Conservation (phyloP, 2,113 vertebrate genomes). For the Gymnarchus niloticus region DNA sequence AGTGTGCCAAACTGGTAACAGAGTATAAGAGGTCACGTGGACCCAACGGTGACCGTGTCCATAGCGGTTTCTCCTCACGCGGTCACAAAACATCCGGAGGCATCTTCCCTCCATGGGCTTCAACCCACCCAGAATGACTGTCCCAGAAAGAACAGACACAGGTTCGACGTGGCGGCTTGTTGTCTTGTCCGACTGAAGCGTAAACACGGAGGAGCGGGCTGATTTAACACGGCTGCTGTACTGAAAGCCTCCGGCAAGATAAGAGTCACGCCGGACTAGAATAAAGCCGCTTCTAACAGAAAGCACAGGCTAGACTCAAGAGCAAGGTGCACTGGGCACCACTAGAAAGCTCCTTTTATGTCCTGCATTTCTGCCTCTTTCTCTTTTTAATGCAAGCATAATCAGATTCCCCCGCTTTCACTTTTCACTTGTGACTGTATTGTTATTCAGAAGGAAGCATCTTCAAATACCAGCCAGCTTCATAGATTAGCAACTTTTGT, state of each 20-base stretch:
- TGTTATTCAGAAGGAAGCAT: neutral
- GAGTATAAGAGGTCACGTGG: too few relatives aligned
- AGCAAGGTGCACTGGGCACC: too few relatives aligned
- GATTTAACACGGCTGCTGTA: too few relatives aligned
- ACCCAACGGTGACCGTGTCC: too few relatives aligned
- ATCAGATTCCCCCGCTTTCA: neutral
- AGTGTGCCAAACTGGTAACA: neutral
- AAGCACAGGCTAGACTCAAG: neutral
- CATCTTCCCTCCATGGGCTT: neutral
- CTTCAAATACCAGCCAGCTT: neutral
- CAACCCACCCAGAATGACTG: too few relatives aligned
- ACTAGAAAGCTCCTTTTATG: neutral
- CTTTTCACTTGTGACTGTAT: neutral
- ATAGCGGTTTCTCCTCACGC: too few relatives aligned
- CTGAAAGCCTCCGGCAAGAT: neutral
- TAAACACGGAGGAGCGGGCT: neutral
- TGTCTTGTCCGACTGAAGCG: too few relatives aligned
- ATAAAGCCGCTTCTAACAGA: neutral
- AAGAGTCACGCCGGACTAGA: neutral
- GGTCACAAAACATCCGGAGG: neutral
- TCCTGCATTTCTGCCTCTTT: neutral
- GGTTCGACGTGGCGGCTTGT: neutral
- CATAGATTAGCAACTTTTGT: neutral
- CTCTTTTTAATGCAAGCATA: neutral
- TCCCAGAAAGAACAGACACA: neutral